Conservation (phyloP, 2,113 vertebrate species). For the Phylloscopus whistleri region DNA sequence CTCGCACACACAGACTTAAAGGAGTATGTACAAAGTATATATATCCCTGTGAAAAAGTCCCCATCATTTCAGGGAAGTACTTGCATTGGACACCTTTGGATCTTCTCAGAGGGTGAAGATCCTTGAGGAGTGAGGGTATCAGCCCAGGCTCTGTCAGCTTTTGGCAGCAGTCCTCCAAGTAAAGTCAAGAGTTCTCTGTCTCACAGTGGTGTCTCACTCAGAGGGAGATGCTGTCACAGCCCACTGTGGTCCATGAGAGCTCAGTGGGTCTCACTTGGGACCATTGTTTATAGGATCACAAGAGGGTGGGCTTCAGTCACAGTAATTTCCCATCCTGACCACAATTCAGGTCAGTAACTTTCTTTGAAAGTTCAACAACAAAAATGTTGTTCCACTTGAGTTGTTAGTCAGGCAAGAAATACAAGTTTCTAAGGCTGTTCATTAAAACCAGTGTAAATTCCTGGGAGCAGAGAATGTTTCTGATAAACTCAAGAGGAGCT, state of each 20-base stretch:
- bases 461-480: neutral
- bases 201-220: neutral
- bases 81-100: neutral
- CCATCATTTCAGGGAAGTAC: neutral
- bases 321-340: neutral
- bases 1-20: accelerated
- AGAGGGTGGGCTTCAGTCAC: neutral
- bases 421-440: neutral
- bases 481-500: neutral
- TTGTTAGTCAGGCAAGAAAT: neutral
- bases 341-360: neutral
- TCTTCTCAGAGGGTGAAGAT: neutral
- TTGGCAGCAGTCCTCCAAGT: neutral
- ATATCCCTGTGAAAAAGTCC: neutral
- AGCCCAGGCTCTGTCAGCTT: neutral
- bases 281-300: neutral
- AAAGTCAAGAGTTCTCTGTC: neutral
- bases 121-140: neutral
- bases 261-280: neutral
- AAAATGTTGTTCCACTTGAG: neutral
- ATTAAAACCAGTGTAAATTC: neutral
- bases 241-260: neutral
- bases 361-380: neutral
- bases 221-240: neutral
- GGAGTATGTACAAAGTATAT: neutral